A percentile compares a stretch with the other conserved stretches of the same genome.
phyloP scores from a whole-genome alignment of 2,113 vertebrate species.

The Hylia prasina region DNA sequence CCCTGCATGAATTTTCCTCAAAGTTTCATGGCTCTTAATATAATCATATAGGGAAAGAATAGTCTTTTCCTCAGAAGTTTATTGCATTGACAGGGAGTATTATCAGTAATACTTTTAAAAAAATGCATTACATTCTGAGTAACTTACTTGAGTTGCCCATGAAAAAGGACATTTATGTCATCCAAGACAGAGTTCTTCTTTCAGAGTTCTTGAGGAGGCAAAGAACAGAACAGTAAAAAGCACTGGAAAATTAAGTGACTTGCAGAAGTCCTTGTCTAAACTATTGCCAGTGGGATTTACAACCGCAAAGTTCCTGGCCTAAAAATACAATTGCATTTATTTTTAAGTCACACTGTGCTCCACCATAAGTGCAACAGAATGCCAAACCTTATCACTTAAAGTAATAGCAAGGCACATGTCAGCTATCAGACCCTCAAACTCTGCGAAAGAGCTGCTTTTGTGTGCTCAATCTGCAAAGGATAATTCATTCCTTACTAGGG shows the following conservation, averaged over 20 bases:
- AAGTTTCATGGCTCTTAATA: background rate
- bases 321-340: background rate
- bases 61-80: background rate
- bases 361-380: background rate
- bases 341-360: background rate
- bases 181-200: background rate
- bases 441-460: background rate
- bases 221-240: background rate
- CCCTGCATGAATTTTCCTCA: background rate
- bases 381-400: background rate
- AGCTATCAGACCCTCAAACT: background rate
- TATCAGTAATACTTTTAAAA: background rate
- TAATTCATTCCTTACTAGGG: slow-evolving; percentile 38
- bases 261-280: background rate
- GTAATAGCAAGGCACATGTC: background rate
- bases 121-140: background rate
- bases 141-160: background rate
- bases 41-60: background rate
- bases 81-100: background rate
- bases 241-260: background rate
- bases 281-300: background rate
- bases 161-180: background rate
- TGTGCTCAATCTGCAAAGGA: background rate
- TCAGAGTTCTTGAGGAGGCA: background rate
- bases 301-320: background rate